Evolutionary conservation across 2,113 vertebrate species (phyloP).

Genomic region (Piaya cayana): DNA sequence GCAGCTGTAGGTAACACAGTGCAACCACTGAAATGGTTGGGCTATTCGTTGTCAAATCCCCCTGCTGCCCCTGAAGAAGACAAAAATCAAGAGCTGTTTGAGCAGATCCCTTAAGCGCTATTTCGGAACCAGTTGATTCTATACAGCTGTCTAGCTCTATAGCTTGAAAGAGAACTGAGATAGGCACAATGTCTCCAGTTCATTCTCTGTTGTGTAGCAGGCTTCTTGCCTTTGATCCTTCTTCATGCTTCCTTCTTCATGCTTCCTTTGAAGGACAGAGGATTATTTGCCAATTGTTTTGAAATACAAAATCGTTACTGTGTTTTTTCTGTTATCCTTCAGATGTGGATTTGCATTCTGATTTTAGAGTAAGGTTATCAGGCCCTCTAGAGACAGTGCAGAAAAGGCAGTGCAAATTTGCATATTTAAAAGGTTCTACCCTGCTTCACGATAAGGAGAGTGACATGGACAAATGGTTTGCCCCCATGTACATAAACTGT

Average conservation of each 20-base stretch:
- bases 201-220: background rate
- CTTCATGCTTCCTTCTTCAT: background rate
- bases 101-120: background rate
- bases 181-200: fast-evolving
- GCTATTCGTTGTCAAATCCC: background rate
- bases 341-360: background rate
- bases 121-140: background rate
- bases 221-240: background rate
- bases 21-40: background rate
- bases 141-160: background rate
- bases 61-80: background rate
- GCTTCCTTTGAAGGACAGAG: background rate
- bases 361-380: background rate
- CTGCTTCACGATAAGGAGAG: background rate
- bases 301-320: background rate
- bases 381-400: background rate
- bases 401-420: background rate
- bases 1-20: background rate
- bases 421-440: background rate
- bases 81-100: background rate
- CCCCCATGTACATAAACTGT: background rate
- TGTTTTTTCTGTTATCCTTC: background rate
- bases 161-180: background rate
- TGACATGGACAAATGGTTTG: background rate
- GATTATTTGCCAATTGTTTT: background rate